Base-by-base conservation (phyloP, 2,797 vertebrate genomes). In the Lagodon rhomboides region DNA sequence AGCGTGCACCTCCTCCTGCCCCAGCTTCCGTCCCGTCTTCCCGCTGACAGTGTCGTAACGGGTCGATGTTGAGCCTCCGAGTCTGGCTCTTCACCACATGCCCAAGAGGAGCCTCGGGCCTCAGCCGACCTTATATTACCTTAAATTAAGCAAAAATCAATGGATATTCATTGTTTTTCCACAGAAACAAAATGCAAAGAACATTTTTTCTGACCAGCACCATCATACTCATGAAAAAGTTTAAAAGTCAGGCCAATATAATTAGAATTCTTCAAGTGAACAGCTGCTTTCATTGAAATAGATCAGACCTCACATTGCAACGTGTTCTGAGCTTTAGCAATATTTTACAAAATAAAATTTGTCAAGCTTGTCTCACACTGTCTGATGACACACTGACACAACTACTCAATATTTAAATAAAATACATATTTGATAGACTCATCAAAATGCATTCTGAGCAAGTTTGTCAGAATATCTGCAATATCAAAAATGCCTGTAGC, bases 371-470 rank as follows among this genome's bases (percentile, higher is more conserved):
- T 20, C n/a, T 54, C 6, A 44, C 25, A 27, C 20, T 47, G 25
- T 16, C 46, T 65, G 38, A 72, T 54, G 12, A 53, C 18, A 55
- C 47, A 30, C 12, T n/a, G 22, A 71, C 25, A 64, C 15, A 25
- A 25, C 4, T 16, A 17, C 20, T 75, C 47, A 68, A 54, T 51
- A 46, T 66, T 43, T 73, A 0, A 53, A 54, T 64, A 5, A 46
- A 46, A 59, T 66, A 5, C 38, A 58, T 47, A 65, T 60, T 34
- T 51, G 13, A 65, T 27, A 23, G 61, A 60, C 53, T 64, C 34
- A 44, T 25, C 15, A 12, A 49, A 56, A 67, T n/a, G n/a, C 2
- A 50, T 6, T 27, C 23, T 25, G 30, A 65, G 6, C 53, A 49
- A 22, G 1, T 47, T n/a, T 68, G 30, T 56, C 63, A 66, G 30